Conservation (phyloP, 2,888 invertebrate genomes). For the Abrostola tripartita region DNA sequence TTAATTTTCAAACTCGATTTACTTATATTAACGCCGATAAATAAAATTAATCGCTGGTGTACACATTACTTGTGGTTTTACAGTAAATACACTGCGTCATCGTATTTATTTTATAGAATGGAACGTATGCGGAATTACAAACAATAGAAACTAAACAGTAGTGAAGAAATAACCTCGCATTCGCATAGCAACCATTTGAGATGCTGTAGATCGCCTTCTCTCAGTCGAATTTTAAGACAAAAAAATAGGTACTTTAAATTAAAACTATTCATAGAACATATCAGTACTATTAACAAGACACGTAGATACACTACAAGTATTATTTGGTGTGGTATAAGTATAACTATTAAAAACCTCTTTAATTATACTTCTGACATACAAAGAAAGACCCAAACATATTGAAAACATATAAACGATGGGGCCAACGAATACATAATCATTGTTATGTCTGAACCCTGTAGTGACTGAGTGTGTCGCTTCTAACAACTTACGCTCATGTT, state of each 20-base stretch:
- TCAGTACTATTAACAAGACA: too few species aligned
- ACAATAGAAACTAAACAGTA: not conserved
- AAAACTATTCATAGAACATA: too few species aligned
- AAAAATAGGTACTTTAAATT: too few species aligned
- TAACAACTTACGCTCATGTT: constrained; percentile 19
- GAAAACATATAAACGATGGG: not conserved
- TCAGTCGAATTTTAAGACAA: too few species aligned
- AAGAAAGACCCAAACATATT: not conserved
- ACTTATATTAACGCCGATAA: constrained; percentile 4
- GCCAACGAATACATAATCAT: not conserved
- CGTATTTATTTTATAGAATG: not conserved
- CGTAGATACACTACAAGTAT: too few species aligned
- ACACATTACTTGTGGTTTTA: not conserved
- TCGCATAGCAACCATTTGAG: too few species aligned
- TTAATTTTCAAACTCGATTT: constrained; percentile 1
- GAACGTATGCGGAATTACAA: not conserved
- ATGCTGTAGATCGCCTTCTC: too few species aligned
- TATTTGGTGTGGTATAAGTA: too few species aligned
- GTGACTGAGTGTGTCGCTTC: not conserved
- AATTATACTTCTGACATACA: too few species aligned
- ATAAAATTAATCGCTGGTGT: not conserved
- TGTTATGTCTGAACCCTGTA: not conserved
- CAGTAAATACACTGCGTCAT: constrained; percentile 7
- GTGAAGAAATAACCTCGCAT: too few species aligned
- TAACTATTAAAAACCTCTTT: too few species aligned